phyloP scores from a whole-genome alignment of 64 coral and sea anemone genomes.

The Montipora capricornis region DNA sequence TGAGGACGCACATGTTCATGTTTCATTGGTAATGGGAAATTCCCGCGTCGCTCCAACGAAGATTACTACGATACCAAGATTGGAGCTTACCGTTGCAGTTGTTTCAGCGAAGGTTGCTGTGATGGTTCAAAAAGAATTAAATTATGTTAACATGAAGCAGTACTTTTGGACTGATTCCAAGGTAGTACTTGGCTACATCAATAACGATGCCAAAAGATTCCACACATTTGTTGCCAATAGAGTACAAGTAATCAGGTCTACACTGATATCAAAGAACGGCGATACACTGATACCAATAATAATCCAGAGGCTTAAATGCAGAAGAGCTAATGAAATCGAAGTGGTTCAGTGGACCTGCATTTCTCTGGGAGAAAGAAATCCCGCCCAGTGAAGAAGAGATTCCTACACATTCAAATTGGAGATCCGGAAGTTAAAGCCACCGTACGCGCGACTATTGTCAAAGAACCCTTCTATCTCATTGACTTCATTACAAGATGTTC shows the following conservation, averaged over 20 bases:
- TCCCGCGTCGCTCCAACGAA: too few species aligned
- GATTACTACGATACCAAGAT: too few species aligned
- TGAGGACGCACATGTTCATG: neutral
- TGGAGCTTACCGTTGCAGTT: neutral
- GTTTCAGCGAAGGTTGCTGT: conserved; percentile 3
- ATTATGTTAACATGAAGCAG: neutral
- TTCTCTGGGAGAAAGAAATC: conserved; percentile 34
- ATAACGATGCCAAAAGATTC: conserved; percentile 10
- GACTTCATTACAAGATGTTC: neutral
- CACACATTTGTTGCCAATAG: conserved; percentile 60
- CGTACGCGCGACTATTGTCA: conserved; percentile 8
- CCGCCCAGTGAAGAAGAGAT: neutral
- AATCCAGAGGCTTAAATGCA: conserved; percentile 31
- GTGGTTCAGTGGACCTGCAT: conserved; percentile 17
- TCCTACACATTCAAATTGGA: conserved; percentile 3
- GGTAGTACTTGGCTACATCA: conserved; percentile 10
- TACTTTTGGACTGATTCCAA: conserved; percentile 9
- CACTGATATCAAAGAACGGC: conserved; percentile 33
- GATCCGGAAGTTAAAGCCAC: conserved; percentile 32
- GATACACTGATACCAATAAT: conserved; percentile 23
- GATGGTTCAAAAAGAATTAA: neutral
- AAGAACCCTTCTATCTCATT: neutral
- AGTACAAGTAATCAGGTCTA: conserved; percentile 32
- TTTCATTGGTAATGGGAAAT: neutral
- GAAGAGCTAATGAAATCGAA: conserved; percentile 45